These are phyloP conservation scores for Spialia ferax DNA, from an alignment of 2,888 invertebrate genomes.

Conservation along the genomic window DNA sequence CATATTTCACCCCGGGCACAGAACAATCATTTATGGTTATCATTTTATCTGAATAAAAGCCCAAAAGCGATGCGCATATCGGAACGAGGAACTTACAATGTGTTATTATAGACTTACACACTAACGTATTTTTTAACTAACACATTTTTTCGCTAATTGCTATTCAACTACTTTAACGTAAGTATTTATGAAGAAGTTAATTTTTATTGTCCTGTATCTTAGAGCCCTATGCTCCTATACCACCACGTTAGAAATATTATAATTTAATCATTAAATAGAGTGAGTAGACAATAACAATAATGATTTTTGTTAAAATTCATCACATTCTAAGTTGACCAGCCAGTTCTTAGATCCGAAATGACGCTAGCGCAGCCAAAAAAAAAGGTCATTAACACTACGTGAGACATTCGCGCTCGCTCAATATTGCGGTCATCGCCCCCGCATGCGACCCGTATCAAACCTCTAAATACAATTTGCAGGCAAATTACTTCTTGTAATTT, in stretches of 20 bases:
- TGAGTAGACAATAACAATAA: background rate
- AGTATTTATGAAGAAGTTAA: no score
- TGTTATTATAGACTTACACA: no score
- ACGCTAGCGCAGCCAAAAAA: slow-evolving; percentile 77
- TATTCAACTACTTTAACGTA: no score
- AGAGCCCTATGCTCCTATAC: background rate
- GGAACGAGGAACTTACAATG: no score
- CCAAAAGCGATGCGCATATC: no score
- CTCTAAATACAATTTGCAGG: slow-evolving; percentile 44
- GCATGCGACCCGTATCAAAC: slow-evolving; percentile 62
- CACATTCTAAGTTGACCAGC: slow-evolving; percentile 10
- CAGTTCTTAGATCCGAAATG: slow-evolving; percentile 43
- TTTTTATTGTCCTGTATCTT: background rate
- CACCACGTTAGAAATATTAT: background rate
- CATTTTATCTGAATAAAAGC: no score
- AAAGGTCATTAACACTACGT: slow-evolving; percentile 85
- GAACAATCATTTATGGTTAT: no score
- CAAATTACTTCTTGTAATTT: slow-evolving; percentile 39
- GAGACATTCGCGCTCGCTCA: slow-evolving; percentile 85
- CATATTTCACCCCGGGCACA: no score
- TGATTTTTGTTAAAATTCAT: slow-evolving; percentile 1
- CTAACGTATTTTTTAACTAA: no score
- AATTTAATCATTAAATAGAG: background rate
- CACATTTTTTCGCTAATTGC: no score
- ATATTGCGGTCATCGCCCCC: slow-evolving; percentile 84